A percentile compares a stretch with the other conserved stretches of the same genome.
Conservation (phyloP, 2,888 invertebrate genomes). For the Drosophila birchii region DNA sequence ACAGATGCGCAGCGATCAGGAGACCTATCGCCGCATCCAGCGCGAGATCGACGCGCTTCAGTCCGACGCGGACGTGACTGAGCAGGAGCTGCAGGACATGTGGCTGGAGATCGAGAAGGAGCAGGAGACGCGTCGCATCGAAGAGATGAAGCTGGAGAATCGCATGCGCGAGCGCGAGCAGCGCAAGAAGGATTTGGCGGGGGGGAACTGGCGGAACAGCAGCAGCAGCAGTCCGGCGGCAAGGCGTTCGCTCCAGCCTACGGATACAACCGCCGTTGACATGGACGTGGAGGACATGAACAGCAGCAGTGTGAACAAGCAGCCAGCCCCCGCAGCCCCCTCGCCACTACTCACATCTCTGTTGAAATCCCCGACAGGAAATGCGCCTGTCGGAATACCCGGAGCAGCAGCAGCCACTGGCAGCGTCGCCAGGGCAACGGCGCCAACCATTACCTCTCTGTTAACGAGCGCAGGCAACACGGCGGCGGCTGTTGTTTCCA, state of each 20-base stretch:
- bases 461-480: constrained; percentile 81
- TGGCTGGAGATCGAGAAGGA: constrained; percentile 91
- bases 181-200: constrained; percentile 87
- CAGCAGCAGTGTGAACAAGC: constrained; percentile 35
- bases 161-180: constrained; percentile 86
- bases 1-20: constrained; percentile 89
- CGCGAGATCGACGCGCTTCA: constrained; percentile 86
- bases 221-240: constrained; percentile 22
- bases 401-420: constrained; percentile 25
- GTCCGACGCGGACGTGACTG: constrained; percentile 86
- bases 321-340: constrained; percentile 85
- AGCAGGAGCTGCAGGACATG: constrained; percentile 90
- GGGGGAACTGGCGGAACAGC: constrained; percentile 86
- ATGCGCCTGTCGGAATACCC: constrained; percentile 13
- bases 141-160: constrained; percentile 85
- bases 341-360: constrained; percentile 93
- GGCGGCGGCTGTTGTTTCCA: constrained; percentile 55
- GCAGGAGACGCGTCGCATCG: constrained; percentile 89
- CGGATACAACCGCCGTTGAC: constrained; percentile 77
- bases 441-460: constrained; percentile 85
- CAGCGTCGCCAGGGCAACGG: constrained; percentile 73
- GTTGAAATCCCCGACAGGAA: constrained; percentile 87
- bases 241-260: constrained; percentile 25
- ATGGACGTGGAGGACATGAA: constrained; percentile 81
- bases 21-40: constrained; percentile 90